phyloP scores from a whole-genome alignment of 2,113 vertebrate species.

The Dromaius novaehollandiae region DNA sequence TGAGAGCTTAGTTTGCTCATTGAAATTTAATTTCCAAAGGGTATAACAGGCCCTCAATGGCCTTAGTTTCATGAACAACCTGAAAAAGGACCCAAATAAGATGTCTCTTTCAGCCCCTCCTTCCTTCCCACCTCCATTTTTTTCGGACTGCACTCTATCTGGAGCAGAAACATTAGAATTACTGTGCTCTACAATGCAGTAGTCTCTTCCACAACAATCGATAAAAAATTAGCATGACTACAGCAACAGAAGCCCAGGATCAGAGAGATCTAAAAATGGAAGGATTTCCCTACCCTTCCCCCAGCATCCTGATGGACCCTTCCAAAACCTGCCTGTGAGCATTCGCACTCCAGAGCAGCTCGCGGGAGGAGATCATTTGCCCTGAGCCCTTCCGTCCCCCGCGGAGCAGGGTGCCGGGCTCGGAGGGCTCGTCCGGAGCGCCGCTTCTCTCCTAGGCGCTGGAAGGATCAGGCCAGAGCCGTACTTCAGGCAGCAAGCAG shows the following conservation, averaged over 20 bases:
- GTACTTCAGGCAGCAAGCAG: background rate
- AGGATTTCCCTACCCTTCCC: background rate
- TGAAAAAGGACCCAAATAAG: background rate
- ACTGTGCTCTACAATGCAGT: background rate
- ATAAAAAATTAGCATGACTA: background rate
- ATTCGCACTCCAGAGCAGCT: conserved; percentile 5
- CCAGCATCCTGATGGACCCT: background rate
- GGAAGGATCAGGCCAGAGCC: background rate
- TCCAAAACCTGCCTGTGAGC: background rate
- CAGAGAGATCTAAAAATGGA: background rate
- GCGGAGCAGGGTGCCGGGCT: background rate
- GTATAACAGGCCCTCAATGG: background rate
- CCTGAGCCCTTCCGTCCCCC: background rate
- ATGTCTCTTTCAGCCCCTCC: background rate
- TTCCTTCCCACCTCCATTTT: background rate
- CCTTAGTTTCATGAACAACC: background rate
- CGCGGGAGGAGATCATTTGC: background rate
- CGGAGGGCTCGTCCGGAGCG: background rate
- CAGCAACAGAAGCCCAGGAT: background rate
- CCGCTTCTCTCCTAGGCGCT: background rate
- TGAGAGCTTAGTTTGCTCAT: background rate
- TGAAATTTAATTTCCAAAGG: background rate
- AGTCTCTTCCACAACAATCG: background rate
- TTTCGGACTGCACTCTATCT: background rate
- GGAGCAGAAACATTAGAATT: background rate